Base-by-base conservation (phyloP, 2,797 vertebrate genomes). In the Myripristis murdjan region DNA sequence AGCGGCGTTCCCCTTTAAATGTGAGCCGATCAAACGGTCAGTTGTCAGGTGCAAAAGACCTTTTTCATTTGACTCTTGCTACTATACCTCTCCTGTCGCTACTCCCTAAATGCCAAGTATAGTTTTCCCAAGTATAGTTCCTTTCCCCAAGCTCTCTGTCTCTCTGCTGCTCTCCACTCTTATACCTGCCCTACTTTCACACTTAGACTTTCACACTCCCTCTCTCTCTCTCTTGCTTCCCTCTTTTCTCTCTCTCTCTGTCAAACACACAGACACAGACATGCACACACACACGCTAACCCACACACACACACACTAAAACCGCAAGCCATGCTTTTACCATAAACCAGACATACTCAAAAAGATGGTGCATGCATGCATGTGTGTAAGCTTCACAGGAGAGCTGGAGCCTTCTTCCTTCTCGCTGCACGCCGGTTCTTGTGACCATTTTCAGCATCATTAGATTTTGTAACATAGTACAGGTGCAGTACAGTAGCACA, bases 171-270 rank as follows among this genome's bases (percentile, higher is more conserved):
- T 85, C 83, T 82, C 72, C 55, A 35, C 75, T 81, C 83, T 87
- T 70, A 65, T 86, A 90, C 90, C 83, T 93, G 92, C 80, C 91
- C 91, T 92, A 94, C 89, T 91, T 94, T 87, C 80, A 66, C 81
- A 74, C 71, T 83, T 83, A 39, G 15, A 87, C 75, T 75, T 87
- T 89, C 81, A 74, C 90, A 78, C 78, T 75, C 62, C 47, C 62
- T 77, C 67, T n/a, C 56, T 54, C 56, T 54, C 44, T 2, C 55
- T 26, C 52, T 55, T 9, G 63, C 57, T 54, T 54, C 39, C 23
- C 20, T 44, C 26, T 53, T n/a, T n/a, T n/a, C n/a, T n/a, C n/a
- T n/a, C n/a, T n/a, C n/a, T n/a, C n/a, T n/a, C n/a, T n/a, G n/a
- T n/a, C n/a, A n/a, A n/a, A n/a, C n/a, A n/a, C n/a, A n/a, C n/a